These are phyloP conservation scores for Hypsibius dujardini DNA, from an alignment of 1,140 invertebrate species.

Conservation along the genomic window DNA sequence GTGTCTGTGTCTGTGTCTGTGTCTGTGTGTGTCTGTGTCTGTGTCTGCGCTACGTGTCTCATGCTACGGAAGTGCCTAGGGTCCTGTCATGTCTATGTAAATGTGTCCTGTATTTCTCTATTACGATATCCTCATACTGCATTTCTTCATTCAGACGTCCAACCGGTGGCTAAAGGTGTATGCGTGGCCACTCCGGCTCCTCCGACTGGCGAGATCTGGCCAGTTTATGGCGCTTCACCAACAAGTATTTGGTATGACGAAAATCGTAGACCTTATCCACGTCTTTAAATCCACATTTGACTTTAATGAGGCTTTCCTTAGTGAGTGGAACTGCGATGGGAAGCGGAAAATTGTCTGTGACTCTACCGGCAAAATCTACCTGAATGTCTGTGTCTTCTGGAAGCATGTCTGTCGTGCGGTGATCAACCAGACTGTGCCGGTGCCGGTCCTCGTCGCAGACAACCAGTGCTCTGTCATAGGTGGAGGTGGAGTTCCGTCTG, in stretches of 20 bases:
- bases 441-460: background rate
- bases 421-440: background rate
- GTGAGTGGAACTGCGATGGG: background rate
- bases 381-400: conserved; percentile 1
- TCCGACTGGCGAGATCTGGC: background rate
- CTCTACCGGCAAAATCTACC: background rate
- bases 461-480: background rate
- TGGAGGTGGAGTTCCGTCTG: background rate
- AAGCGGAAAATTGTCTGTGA: background rate
- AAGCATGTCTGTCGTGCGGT: background rate
- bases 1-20: no score
- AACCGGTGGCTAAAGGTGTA: no score
- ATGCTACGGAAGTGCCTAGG: no score
- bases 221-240: background rate
- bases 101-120: no score
- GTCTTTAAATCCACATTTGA: no score
- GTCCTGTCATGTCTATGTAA: no score
- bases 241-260: background rate
- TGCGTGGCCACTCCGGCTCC: no score
- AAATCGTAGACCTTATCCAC: background rate
- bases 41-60: no score
- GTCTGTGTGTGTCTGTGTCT: no score
- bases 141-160: no score
- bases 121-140: no score
- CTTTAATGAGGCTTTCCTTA: background rate